Evolutionary conservation across 1,140 invertebrate species (phyloP), one percentile per base, ranked within the genome.

Genomic region (Scaptodrosophila lebanonensis): DNA sequence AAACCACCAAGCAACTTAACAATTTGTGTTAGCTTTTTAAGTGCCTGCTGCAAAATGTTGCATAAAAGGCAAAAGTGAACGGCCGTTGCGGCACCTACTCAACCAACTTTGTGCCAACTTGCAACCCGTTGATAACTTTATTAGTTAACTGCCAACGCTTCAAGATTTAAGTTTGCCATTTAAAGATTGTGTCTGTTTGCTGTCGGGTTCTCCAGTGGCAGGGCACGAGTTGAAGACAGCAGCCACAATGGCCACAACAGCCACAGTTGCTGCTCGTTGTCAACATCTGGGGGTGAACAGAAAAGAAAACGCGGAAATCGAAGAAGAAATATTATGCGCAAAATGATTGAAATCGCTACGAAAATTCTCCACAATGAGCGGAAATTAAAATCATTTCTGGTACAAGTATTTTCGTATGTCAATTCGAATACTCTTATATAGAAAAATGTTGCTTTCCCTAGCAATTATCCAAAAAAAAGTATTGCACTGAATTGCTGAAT

Each of bases 101-200:
- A 13, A 9, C 32, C 22, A 33, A 29, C 13, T 22, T 22, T 18
- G 13, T n/a, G 44, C 33, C 52, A 11, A 32, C 32, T 33, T 48
- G 30, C n/a, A n/a, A 33, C 27, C 36, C 18, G 54, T 57, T 70
- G 63, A 71, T 64, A 58, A 70, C 72, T 77, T 77, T 77, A 77
- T 77, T 77, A 60, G 66, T 40, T 47, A 58, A 36, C 62, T 62
- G 70, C 48, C 50, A 52, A 38, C 43, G 29, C 51, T 44, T 52
- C 18, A 35, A 48, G 38, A 48, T 65, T 65, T 64, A 42, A 22
- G 33, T 13, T 40, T 22, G 16, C 3, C 8, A 25, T 75, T 75
- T 45, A 20, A 30, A 54, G 71, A 76, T 75, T 69, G 44, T 70
- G 70, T 69, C 70, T 60, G 33, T 44, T 54, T 8, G 22, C 36